These are phyloP conservation scores for Poecilia wingei DNA, from an alignment of 2,797 vertebrate species.

Conservation along the genomic window DNA sequence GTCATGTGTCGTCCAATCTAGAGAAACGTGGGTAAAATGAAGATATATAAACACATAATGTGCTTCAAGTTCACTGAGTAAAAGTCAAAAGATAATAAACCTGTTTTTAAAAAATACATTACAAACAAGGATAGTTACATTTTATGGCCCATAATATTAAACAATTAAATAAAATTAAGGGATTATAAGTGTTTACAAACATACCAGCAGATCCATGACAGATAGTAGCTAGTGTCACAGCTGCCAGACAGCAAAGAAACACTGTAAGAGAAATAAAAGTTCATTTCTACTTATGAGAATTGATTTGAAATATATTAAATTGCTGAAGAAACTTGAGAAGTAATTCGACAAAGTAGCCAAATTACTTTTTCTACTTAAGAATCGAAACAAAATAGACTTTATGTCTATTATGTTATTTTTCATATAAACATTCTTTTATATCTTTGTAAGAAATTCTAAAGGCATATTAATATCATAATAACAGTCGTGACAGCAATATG, in stretches of 20 bases:
- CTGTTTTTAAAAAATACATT: not conserved
- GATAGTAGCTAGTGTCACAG: not conserved
- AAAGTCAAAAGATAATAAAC: not conserved
- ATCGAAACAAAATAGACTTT: too few species aligned
- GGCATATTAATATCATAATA: too few species aligned
- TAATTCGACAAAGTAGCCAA: not conserved
- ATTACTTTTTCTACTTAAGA: not conserved
- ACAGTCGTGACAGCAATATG: too few species aligned
- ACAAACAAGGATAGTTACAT: not conserved
- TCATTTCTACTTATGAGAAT: not conserved
- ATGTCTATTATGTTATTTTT: too few species aligned
- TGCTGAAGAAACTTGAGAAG: not conserved
- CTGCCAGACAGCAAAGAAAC: not conserved
- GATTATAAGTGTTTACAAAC: not conserved
- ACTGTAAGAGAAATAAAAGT: conserved; percentile 3
- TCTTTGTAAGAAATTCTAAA: too few species aligned
- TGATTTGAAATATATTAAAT: too few species aligned
- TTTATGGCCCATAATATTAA: not conserved
- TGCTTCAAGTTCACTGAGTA: not conserved
- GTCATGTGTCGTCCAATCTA: not conserved
- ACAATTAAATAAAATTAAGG: not conserved
- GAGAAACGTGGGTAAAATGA: not conserved
- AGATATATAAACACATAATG: not conserved
- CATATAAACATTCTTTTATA: too few species aligned
- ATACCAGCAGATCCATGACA: not conserved